Evolutionary conservation across 2,797 vertebrate species (phyloP).

Genomic region (Phalanger gymnotis): DNA sequence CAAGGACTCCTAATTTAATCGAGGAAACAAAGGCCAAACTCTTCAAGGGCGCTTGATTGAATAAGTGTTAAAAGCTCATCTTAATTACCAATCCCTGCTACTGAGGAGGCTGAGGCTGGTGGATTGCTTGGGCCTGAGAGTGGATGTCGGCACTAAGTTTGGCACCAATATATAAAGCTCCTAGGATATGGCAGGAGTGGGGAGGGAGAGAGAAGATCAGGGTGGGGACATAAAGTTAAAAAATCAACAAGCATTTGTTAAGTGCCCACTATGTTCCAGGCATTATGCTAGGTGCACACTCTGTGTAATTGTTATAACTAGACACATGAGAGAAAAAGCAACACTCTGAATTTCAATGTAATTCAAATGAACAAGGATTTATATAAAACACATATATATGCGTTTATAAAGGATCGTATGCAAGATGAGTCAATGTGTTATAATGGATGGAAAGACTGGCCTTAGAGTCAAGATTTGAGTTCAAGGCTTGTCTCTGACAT

Average conservation of each 20-base stretch:
- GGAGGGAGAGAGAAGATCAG: neutral
- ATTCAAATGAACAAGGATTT: neutral
- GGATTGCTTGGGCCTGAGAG: neutral
- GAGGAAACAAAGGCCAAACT: too few relatives aligned
- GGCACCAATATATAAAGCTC: neutral
- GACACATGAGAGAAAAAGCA: neutral
- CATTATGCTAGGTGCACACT: neutral
- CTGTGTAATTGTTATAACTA: neutral
- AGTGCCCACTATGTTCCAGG: neutral
- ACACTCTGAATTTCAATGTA: neutral
- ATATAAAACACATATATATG: neutral
- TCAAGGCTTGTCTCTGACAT: neutral
- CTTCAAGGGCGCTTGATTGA: too few relatives aligned
- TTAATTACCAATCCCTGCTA: too few relatives aligned
- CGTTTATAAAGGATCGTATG: neutral
- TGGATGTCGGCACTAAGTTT: neutral
- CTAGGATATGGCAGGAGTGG: neutral
- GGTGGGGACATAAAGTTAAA: neutral
- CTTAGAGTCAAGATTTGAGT: neutral
- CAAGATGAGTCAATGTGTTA: neutral
- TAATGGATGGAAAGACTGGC: neutral
- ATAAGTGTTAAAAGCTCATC: too few relatives aligned
- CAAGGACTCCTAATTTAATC: too few relatives aligned
- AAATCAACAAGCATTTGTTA: neutral
- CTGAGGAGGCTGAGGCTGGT: neutral